Conservation (phyloP, 2,888 invertebrate species). For the Ectemnius continuus region DNA sequence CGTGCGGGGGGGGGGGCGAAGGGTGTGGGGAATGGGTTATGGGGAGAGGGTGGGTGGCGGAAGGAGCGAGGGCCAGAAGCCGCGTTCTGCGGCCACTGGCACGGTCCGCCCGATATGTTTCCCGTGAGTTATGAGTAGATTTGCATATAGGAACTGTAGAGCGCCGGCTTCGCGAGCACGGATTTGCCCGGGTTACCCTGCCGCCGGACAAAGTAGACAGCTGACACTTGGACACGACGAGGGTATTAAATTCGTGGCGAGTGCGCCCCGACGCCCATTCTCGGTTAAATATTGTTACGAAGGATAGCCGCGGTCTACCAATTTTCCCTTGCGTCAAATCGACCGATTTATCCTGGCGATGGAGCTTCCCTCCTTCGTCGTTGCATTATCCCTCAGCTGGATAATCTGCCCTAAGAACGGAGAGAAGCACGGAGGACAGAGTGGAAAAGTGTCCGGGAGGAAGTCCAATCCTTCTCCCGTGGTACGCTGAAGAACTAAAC, state of each 20-base stretch:
- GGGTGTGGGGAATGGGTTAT: not conserved
- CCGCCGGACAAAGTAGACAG: constrained; percentile 58
- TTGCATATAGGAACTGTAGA: constrained; percentile 71
- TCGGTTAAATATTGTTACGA: constrained; percentile 47
- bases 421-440: too few relatives aligned
- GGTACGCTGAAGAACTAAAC: constrained; percentile 23
- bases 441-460: too few relatives aligned
- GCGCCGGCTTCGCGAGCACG: constrained; percentile 57
- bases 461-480: too few relatives aligned
- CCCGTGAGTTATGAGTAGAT: constrained; percentile 68
- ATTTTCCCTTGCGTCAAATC: too few relatives aligned
- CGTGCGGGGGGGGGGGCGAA: constrained; percentile 1
- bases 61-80: constrained; percentile 17
- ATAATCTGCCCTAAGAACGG: too few relatives aligned
- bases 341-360: too few relatives aligned
- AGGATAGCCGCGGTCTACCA: constrained; percentile 6
- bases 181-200: constrained; percentile 53
- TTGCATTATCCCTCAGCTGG: too few relatives aligned
- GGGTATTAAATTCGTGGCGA: constrained; percentile 63
- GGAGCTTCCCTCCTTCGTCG: too few relatives aligned
- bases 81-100: constrained; percentile 14
- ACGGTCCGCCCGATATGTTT: constrained; percentile 55
- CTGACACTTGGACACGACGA: constrained; percentile 64
- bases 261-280: not conserved
- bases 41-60: not conserved